These are phyloP conservation scores for Alitta virens DNA, from an alignment of 2,888 invertebrate genomes.

Conservation along the genomic window DNA sequence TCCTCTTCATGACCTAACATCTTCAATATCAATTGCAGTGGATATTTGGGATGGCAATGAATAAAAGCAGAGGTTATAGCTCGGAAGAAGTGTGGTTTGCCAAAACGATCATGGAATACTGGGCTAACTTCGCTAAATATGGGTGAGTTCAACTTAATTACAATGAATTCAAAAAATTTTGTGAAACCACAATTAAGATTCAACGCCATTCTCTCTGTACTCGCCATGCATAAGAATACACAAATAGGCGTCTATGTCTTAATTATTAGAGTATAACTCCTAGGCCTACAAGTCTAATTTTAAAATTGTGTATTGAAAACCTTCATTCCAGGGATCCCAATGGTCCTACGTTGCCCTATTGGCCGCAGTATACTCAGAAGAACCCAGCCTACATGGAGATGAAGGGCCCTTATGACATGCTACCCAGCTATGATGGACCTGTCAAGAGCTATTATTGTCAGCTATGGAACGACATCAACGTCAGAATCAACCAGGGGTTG, in stretches of 20 bases:
- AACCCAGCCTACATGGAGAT: constrained; percentile 23
- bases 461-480: not conserved
- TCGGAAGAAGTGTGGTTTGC: constrained; percentile 79
- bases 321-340: constrained; percentile 31
- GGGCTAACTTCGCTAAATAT: constrained; percentile 90
- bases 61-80: constrained; percentile 65
- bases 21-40: constrained; percentile 27
- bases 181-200: no score
- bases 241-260: no score
- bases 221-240: no score
- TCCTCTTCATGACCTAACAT: not conserved
- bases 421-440: not conserved
- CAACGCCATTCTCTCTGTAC: no score
- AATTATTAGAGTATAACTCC: no score
- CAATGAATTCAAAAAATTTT: no score
- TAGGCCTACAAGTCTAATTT: no score
- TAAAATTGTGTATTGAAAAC: no score
- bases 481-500: not conserved
- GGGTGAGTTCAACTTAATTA: no score
- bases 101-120: constrained; percentile 84
- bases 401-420: constrained; percentile 1
- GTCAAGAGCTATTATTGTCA: not conserved
- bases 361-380: constrained; percentile 24
- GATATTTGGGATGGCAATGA: constrained; percentile 33
- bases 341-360: constrained; percentile 22